phyloP scores from a whole-genome alignment of 1,140 invertebrate genomes.

The Ridgeia piscesae region DNA sequence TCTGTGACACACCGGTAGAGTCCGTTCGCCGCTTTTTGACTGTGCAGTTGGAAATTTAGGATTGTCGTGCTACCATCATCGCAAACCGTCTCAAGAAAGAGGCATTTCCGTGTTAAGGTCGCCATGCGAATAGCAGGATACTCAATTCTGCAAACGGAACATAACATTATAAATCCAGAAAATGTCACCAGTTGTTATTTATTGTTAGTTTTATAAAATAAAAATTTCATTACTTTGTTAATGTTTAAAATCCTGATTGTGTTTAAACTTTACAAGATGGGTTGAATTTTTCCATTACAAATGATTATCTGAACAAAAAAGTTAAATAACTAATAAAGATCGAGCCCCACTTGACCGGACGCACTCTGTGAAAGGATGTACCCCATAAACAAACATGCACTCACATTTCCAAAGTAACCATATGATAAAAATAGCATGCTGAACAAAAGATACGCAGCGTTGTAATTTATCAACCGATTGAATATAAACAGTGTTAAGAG shows the following conservation, averaged over 20 bases:
- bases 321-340: background rate
- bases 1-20: conserved; percentile 86
- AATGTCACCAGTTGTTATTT: background rate
- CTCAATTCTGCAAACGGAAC: conserved; percentile 68
- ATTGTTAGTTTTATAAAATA: background rate
- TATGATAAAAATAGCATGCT: background rate
- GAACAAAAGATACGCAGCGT: background rate
- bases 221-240: background rate
- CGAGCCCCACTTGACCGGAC: background rate
- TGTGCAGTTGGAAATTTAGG: conserved; percentile 78
- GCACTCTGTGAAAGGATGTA: background rate
- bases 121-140: conserved; percentile 81
- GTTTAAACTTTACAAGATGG: background rate
- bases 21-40: conserved; percentile 74
- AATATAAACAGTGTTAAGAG: background rate
- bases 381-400: background rate
- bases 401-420: background rate
- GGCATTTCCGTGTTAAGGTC: conserved; percentile 72
- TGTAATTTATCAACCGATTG: background rate
- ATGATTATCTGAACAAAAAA: background rate
- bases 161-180: conserved; percentile 11
- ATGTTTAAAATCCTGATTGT: background rate
- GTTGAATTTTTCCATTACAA: background rate
- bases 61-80: conserved; percentile 67
- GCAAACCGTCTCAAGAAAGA: conserved; percentile 66